Percentiles rank a stretch among this genome's conserved stretches.
These are phyloP conservation scores for Kryphioiulus occultus DNA, from an alignment of 2,888 invertebrate species.

Conservation along the genomic window DNA sequence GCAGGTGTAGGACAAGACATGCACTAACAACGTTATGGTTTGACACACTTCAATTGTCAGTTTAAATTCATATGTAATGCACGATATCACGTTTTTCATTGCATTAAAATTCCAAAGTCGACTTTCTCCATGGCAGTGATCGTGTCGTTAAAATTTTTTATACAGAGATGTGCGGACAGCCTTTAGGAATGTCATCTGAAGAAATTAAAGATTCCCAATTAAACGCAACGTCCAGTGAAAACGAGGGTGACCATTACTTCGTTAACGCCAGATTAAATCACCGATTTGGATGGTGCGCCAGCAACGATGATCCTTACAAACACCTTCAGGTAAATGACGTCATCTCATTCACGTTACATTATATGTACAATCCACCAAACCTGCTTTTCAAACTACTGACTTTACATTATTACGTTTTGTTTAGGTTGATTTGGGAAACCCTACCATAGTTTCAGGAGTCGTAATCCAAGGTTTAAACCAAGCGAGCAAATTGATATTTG, in stretches of 20 bases:
- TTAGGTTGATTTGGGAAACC: constrained; percentile 56
- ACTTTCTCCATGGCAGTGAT: too few relatives aligned
- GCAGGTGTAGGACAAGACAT: too few relatives aligned
- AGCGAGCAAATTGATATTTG: constrained; percentile 55
- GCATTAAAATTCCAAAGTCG: too few relatives aligned
- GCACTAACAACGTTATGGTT: too few relatives aligned
- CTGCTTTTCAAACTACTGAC: constrained; percentile 36
- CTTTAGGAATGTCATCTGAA: constrained; percentile 58
- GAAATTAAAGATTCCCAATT: constrained; percentile 57
- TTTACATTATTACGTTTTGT: constrained; percentile 15
- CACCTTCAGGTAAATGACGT: constrained; percentile 55
- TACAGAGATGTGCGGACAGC: constrained; percentile 57
- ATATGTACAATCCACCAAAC: not conserved
- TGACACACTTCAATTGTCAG: too few relatives aligned
- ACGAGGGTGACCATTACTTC: constrained; percentile 54
- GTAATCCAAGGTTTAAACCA: constrained; percentile 57
- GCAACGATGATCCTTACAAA: constrained; percentile 55
- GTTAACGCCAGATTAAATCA: constrained; percentile 57
- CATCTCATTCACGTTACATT: not conserved
- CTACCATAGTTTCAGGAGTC: constrained; percentile 56
- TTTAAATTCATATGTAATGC: too few relatives aligned
- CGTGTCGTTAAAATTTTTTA: too few relatives aligned
- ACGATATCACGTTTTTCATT: too few relatives aligned
- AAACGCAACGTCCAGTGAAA: constrained; percentile 56
- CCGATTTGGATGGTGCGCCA: constrained; percentile 57